A percentile compares a stretch with the other conserved stretches of the same genome.
These are phyloP conservation scores for Chloromyia formosa DNA, from an alignment of 2,888 invertebrate genomes.

Conservation along the genomic window DNA sequence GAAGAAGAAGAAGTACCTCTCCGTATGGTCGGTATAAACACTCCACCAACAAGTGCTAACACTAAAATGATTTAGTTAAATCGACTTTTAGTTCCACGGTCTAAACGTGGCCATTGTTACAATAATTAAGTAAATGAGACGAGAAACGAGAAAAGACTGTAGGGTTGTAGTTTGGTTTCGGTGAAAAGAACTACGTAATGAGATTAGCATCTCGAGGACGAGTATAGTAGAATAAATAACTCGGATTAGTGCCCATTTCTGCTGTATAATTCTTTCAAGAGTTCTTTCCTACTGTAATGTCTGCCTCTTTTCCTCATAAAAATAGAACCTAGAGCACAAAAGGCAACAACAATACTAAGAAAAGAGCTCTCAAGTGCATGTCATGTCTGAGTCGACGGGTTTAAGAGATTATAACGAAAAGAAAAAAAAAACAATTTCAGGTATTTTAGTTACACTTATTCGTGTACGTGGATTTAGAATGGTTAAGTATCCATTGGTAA, in stretches of 20 bases:
- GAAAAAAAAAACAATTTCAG: background rate
- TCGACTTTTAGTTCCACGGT: no score
- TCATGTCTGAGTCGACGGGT: background rate
- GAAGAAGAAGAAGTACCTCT: no score
- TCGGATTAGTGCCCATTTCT: background rate
- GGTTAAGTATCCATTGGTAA: background rate
- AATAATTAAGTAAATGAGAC: no score
- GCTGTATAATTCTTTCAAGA: background rate
- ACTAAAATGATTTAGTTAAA: no score
- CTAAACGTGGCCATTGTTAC: no score
- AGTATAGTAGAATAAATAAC: constrained; percentile 7
- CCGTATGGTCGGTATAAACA: no score
- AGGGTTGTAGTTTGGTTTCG: background rate
- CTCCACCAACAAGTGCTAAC: no score
- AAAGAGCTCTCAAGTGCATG: constrained; percentile 14
- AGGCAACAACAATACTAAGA: background rate
- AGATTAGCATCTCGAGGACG: constrained; percentile 26
- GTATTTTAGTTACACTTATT: background rate
- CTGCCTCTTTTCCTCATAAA: background rate
- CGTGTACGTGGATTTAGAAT: background rate
- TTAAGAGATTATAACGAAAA: background rate
- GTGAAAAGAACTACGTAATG: constrained; percentile 27
- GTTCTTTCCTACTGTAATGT: background rate
- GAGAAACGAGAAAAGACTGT: constrained; percentile 11
- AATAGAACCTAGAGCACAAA: background rate